A percentile compares a stretch with the other conserved stretches of the same genome.
These are phyloP conservation scores for Thalassophryne amazonica DNA, from an alignment of 2,797 vertebrate genomes.

Conservation along the genomic window DNA sequence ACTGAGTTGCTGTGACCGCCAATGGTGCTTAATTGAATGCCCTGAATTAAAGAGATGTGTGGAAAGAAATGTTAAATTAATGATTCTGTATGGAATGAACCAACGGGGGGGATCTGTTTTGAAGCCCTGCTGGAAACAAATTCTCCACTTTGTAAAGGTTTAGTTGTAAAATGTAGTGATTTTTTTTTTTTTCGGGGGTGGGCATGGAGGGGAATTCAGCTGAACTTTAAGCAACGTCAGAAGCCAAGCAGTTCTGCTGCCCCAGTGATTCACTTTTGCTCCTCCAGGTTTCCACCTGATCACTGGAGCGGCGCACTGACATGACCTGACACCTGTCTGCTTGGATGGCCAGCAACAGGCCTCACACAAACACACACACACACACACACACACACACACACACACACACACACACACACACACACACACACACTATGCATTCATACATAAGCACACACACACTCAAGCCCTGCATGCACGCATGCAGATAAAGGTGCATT, in stretches of 20 bases:
- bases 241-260: constrained; percentile 52
- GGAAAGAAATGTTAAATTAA: no score
- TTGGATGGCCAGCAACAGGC: constrained; percentile 68
- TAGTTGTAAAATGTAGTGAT: no score
- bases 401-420: neutral
- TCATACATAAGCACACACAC: constrained; percentile 35
- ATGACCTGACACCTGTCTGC: constrained; percentile 73
- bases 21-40: no score
- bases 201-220: no score
- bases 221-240: constrained; percentile 27
- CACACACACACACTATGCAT: constrained; percentile 8
- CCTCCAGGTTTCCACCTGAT: constrained; percentile 73
- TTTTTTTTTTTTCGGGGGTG: no score
- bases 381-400: constrained; percentile 4
- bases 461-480: constrained; percentile 4
- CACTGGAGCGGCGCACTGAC: constrained; percentile 61
- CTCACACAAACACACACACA: constrained; percentile 36
- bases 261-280: constrained; percentile 69
- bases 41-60: no score
- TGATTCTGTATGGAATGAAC: no score
- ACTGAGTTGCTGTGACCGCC: no score
- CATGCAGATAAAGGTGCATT: constrained; percentile 8
- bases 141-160: no score
- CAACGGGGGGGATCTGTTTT: no score
- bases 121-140: no score